phyloP scores from a whole-genome alignment of 1,140 invertebrate genomes.

The Diabrotica virgifera region DNA sequence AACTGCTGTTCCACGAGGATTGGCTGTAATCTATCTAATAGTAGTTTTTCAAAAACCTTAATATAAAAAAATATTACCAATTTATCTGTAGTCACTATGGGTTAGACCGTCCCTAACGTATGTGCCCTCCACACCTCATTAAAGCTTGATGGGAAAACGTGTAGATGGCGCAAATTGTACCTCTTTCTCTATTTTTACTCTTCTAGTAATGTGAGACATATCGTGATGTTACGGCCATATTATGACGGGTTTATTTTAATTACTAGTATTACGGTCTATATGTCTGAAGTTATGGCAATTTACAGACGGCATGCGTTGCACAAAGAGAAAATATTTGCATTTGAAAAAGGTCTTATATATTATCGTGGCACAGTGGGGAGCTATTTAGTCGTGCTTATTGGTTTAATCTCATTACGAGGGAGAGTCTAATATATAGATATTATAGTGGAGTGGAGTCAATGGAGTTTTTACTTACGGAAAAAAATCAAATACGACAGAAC shows the following conservation, averaged over 20 bases:
- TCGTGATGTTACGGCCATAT: neutral
- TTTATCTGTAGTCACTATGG: neutral
- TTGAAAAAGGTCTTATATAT: neutral
- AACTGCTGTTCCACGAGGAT: too few relatives aligned
- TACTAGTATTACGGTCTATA: neutral
- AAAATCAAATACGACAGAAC: too few relatives aligned
- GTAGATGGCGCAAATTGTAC: slow-evolving; percentile 12
- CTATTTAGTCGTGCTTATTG: too few relatives aligned
- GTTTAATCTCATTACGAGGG: too few relatives aligned
- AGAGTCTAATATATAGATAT: too few relatives aligned
- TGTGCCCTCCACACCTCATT: neutral
- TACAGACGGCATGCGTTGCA: neutral
- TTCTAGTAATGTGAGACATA: too few relatives aligned
- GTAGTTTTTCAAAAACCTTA: too few relatives aligned
- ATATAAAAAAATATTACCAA: too few relatives aligned
- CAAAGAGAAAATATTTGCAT: slow-evolving; percentile 1
- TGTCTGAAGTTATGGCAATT: neutral
- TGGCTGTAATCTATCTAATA: too few relatives aligned
- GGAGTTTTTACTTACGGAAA: too few relatives aligned
- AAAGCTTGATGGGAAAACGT: slow-evolving; percentile 8
- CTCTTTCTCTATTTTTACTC: neutral
- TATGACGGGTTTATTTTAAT: neutral
- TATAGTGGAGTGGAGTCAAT: too few relatives aligned
- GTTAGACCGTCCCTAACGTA: neutral
- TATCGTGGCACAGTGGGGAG: neutral